Evolutionary conservation across 1,140 invertebrate genomes (phyloP), one percentile per base, ranked within the genome.

Genomic region (Drosophila oshimai): DNA sequence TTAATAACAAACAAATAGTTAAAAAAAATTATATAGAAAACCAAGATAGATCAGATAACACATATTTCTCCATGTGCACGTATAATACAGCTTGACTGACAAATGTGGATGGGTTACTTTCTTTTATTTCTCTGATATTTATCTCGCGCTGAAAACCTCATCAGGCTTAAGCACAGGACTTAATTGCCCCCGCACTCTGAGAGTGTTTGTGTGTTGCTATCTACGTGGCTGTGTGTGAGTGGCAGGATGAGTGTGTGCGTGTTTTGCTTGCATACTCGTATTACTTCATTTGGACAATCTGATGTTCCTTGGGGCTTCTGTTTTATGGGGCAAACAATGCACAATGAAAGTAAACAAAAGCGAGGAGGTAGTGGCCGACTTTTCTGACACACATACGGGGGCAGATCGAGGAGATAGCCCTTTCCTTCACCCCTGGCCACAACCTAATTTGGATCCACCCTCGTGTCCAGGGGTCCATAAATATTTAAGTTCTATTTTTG

Each of bases 131-230:
- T 84, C 49, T 62, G 81, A 79, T 84, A 79, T 84, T 84, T 84
- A 86, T 84, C 80, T 86, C 65, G 70, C 44, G 81, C 41, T 75
- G 71, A 80, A 87, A 86, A 81, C 81, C 81, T 86, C 72, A 86
- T 86, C 76, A 86, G 74, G 71, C 65, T 79, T 84, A 80, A 84
- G 79, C 69, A 74, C 79, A 60, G 49, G 44, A 54, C 78, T 84
- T 83, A 83, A 83, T 83, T 83, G 76, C 74, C 77, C 53, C 54
- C 70, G 74, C 9, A 57, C 13, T 28, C 54, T 75, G 42, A 22
- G 22, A 10, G 9, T n/a, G 20, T 7, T 15, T 13, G 15, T 34
- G 39, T 26, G 20, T 53, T n/a, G n/a, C n/a, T n/a, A 20, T 13
- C 10, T 18, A 12, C 36, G n/a, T 36, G n/a, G 29, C n/a, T 44